Base-by-base conservation (phyloP, 2,888 invertebrate species). In the Neelides folsomi region DNA sequence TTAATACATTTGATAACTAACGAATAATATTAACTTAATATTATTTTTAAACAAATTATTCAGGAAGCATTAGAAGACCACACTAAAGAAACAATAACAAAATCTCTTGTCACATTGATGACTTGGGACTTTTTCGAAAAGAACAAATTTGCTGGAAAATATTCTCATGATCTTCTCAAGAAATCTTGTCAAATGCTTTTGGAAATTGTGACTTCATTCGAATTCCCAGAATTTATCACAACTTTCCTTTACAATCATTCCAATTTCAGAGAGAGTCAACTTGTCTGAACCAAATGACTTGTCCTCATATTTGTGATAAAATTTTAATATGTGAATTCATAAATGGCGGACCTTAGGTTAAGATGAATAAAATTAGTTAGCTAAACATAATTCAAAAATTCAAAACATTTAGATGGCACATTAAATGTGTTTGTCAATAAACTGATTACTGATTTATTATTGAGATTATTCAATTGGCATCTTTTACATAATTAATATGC, bases 151-250 rank as follows among this genome's bases (percentile, higher is more conserved):
- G 42, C 19, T 18, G n/a, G 9, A 10, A 40, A 43, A 6, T 7
- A 10, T 19, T 2, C n/a, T 20, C 27, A 45, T 48, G 52, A 40
- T 7, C 42, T 52, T 35, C 49, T 68, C 12, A 47, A 64, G 52
- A 71, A 65, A 36, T 69, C 71, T 36, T 68, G 68, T 18, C 68
- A 76, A 63, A 75, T 82, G 69, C 75, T 79, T 55, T 68, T 78
- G 62, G 79, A 81, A 63, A 67, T 81, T 40, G 78, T 81, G 51
- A 72, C 77, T 1, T 69, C 73, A 41, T 69, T 76, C 44, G 72
- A 76, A 48, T 77, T 79, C 15, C 79, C 79, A 0, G 79, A 81
- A 57, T 82, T 80, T 66, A 76, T 82, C 47, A 82, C 82, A 0
- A 78, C 73, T 13, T 79, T 76, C 65, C 67, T 80, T 1, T 79